phyloP scores from a whole-genome alignment of 2,113 vertebrate species.

The Salvelinus alpinus region DNA sequence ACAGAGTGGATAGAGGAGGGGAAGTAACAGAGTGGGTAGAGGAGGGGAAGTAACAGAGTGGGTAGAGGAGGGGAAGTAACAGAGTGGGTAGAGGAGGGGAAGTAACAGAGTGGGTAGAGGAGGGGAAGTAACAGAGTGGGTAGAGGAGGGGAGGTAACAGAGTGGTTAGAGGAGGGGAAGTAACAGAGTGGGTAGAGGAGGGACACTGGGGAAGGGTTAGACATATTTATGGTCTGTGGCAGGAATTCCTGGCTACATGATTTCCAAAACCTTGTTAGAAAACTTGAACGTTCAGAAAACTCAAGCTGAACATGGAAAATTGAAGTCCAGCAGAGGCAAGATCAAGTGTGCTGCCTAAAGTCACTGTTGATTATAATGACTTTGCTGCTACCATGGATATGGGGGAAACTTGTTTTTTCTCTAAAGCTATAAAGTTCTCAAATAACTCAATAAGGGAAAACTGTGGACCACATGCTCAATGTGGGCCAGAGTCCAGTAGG shows the following conservation, averaged over 20 bases:
- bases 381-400: conserved; percentile 32
- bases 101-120: no score
- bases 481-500: conserved; percentile 21
- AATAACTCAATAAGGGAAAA: not conserved
- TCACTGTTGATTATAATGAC: conserved; percentile 36
- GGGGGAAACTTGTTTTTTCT: conserved; percentile 15
- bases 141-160: conserved; percentile 22
- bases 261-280: conserved; percentile 39
- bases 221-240: conserved; percentile 60
- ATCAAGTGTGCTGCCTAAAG: not conserved
- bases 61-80: no score
- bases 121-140: no score
- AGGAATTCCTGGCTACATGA: conserved; percentile 12
- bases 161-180: conserved; percentile 24
- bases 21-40: no score
- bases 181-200: conserved; percentile 11
- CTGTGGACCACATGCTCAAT: conserved; percentile 1
- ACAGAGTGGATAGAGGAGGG: no score
- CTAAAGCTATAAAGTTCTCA: conserved; percentile 42
- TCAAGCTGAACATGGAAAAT: conserved; percentile 49
- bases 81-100: no score
- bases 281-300: conserved; percentile 15
- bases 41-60: no score
- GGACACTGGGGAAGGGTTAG: conserved; percentile 44
- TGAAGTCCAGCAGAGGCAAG: not conserved